A percentile compares a stretch with the other conserved stretches of the same genome.
Evolutionary conservation across 2,888 invertebrate species (phyloP).

Genomic region (Baronia brevicornis): DNA sequence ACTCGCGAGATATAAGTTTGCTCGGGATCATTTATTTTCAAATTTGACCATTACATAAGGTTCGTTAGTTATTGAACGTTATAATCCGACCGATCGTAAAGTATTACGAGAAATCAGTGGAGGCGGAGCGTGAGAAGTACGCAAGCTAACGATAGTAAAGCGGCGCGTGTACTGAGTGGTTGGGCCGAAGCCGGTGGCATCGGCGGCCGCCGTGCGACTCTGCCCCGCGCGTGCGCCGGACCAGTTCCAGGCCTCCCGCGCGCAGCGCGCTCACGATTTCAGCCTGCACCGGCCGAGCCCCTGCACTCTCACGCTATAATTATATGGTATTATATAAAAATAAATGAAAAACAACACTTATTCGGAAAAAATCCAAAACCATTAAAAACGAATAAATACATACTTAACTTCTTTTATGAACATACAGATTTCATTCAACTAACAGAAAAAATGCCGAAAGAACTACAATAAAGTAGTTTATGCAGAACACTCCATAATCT

Average conservation of each 20-base stretch:
- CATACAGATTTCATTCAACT: too few species aligned
- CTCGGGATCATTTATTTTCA: conserved; percentile 25
- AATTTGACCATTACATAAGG: conserved; percentile 19
- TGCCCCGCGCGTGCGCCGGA: conserved; percentile 57
- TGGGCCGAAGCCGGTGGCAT: conserved; percentile 35
- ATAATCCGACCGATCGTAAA: conserved; percentile 29
- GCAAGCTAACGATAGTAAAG: conserved; percentile 59
- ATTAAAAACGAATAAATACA: too few species aligned
- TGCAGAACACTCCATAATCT: too few species aligned
- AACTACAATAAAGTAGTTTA: too few species aligned
- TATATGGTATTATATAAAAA: too few species aligned
- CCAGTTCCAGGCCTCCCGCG: conserved; percentile 58
- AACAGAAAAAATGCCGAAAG: too few species aligned
- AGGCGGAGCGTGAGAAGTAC: conserved; percentile 34
- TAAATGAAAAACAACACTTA: too few species aligned
- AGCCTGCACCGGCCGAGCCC: conserved; percentile 23
- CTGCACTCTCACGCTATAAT: conserved; percentile 14
- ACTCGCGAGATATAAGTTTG: conserved; percentile 34
- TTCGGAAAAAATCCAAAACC: too few species aligned
- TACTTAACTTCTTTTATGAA: too few species aligned
- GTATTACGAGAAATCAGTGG: conserved; percentile 26
- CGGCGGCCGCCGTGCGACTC: conserved; percentile 33
- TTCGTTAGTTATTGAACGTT: conserved; percentile 24
- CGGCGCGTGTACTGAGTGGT: conserved; percentile 66
- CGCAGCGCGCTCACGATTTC: conserved; percentile 20